Conservation (phyloP, 2,888 invertebrate genomes). For the Tenthredo scrophulariae region DNA sequence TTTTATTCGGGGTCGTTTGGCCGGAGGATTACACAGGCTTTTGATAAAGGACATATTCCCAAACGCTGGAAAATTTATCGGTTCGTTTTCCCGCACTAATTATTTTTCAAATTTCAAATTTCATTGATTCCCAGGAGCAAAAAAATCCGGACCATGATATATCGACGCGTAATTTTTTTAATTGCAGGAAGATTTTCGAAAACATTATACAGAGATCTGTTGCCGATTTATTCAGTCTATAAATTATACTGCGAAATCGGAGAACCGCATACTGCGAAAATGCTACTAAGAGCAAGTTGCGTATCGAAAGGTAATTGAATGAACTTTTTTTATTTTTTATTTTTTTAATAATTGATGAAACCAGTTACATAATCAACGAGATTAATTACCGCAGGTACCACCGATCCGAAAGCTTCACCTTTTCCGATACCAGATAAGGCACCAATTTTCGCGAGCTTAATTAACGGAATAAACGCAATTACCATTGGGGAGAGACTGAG, state of each 20-base stretch:
- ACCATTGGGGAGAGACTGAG: conserved; percentile 66
- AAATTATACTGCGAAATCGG: conserved; percentile 78
- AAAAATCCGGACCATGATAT: too few species aligned
- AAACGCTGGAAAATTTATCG: conserved; percentile 76
- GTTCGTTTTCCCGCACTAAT: conserved; percentile 68
- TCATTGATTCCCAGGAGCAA: too few species aligned
- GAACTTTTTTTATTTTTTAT: not conserved
- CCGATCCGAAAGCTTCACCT: conserved; percentile 16
- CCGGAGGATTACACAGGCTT: conserved; percentile 80
- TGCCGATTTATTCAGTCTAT: conserved; percentile 79
- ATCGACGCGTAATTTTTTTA: not conserved
- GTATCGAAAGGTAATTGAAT: conserved; percentile 49
- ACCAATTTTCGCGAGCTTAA: conserved; percentile 53
- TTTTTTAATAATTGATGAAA: not conserved
- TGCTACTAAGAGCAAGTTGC: conserved; percentile 75
- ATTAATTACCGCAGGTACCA: conserved; percentile 24
- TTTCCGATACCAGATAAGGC: not conserved
- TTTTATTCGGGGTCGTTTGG: conserved; percentile 78
- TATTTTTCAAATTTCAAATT: not conserved
- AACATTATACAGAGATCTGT: conserved; percentile 66
- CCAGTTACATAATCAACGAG: not conserved
- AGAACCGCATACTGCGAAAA: conserved; percentile 79
- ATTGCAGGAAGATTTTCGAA: conserved; percentile 57
- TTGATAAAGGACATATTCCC: conserved; percentile 79
- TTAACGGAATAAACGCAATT: conserved; percentile 66